These are phyloP conservation scores for Notoglanidium macrostoma DNA, from an alignment of 2,797 vertebrate species.

Conservation along the genomic window DNA sequence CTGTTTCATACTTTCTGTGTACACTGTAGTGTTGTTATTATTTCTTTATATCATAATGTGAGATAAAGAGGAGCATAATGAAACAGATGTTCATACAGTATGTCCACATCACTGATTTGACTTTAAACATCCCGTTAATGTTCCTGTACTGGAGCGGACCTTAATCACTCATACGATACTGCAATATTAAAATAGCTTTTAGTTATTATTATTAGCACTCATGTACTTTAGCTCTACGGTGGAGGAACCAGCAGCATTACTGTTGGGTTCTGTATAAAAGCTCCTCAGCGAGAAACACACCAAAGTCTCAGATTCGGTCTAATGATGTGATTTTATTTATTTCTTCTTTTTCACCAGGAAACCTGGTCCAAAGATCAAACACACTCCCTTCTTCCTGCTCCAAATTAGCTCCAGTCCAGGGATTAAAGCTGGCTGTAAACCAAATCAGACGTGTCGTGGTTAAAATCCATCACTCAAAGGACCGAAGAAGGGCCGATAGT, in stretches of 20 bases:
- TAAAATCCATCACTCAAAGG: not conserved
- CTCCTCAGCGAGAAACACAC: not conserved
- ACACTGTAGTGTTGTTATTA: not conserved
- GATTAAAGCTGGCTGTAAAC: constrained; percentile 3
- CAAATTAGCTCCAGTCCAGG: constrained; percentile 16
- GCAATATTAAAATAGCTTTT: not conserved
- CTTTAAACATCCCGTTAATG: not conserved
- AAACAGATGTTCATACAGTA: not conserved
- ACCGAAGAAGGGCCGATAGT: not conserved
- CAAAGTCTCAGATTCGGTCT: not conserved
- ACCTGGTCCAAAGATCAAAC: constrained; percentile 15
- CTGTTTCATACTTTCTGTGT: not conserved
- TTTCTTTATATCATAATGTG: not conserved
- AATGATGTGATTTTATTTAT: not conserved
- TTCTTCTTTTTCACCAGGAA: constrained; percentile 8
- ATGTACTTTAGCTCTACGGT: not conserved
- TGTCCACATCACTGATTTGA: not conserved
- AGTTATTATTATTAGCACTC: not conserved
- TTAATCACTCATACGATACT: not conserved
- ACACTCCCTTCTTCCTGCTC: not conserved
- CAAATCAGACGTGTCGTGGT: not conserved
- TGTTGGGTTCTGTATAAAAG: not conserved
- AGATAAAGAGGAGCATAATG: not conserved
- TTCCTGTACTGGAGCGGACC: not conserved
- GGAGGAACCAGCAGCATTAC: not conserved